phyloP scores from a whole-genome alignment of 2,888 invertebrate species.

The Hemistola chrysoprasaria region DNA sequence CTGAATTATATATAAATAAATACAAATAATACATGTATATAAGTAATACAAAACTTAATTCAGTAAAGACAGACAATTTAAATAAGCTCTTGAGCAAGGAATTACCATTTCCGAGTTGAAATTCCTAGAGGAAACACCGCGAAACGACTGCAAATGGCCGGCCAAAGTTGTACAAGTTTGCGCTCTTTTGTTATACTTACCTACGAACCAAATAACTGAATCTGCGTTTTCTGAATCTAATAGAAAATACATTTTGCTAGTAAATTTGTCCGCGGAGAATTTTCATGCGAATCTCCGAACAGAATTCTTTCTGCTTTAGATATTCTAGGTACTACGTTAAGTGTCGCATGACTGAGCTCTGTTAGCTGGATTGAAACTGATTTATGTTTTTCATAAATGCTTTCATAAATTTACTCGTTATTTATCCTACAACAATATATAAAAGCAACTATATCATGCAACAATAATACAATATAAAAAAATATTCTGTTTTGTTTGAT shows the following conservation, averaged over 20 bases:
- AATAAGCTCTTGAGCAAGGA: constrained; percentile 35
- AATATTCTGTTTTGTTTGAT: too few relatives aligned
- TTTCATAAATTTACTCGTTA: too few relatives aligned
- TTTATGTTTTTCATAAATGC: constrained; percentile 19
- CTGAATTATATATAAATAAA: too few relatives aligned
- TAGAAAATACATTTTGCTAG: constrained; percentile 38
- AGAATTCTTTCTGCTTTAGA: constrained; percentile 32
- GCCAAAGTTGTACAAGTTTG: constrained; percentile 42
- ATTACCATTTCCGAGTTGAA: constrained; percentile 46
- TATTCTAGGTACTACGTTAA: constrained; percentile 40
- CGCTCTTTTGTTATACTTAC: constrained; percentile 39
- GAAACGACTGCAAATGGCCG: constrained; percentile 45
- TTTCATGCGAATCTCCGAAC: constrained; percentile 36
- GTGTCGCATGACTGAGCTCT: constrained; percentile 37
- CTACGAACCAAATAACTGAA: constrained; percentile 38
- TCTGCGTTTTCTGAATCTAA: constrained; percentile 38
- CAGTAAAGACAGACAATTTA: constrained; percentile 30
- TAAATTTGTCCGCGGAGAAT: constrained; percentile 35
- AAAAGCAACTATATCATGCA: too few relatives aligned
- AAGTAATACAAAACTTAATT: constrained; percentile 9
- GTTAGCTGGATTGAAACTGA: constrained; percentile 36
- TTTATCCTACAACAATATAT: too few relatives aligned
- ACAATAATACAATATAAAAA: too few relatives aligned
- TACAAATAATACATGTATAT: too few relatives aligned
- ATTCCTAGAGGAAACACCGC: constrained; percentile 43